A percentile compares a stretch with the other conserved stretches of the same genome.
phyloP scores from a whole-genome alignment of 1,140 invertebrate species.

The Dendrolimus kikuchii region DNA sequence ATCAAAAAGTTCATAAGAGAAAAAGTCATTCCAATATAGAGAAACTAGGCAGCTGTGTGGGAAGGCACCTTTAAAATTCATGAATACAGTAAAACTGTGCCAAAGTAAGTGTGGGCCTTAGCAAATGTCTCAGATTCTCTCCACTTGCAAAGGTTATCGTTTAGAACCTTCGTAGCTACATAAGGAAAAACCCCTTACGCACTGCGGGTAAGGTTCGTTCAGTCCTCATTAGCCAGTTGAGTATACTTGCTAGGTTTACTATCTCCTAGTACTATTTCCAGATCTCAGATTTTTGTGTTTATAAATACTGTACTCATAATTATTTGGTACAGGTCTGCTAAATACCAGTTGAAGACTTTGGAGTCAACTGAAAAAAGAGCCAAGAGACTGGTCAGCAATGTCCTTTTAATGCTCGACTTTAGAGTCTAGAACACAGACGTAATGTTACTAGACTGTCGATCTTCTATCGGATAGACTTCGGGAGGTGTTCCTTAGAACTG shows the following conservation, averaged over 20 bases:
- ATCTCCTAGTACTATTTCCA: not conserved
- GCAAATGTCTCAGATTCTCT: constrained; percentile 7
- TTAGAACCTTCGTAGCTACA: constrained; percentile 16
- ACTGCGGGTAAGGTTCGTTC: constrained; percentile 15
- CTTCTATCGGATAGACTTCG: no score
- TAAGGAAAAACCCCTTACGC: constrained; percentile 19
- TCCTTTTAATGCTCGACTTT: no score
- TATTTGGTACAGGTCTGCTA: no score
- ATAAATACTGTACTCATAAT: no score
- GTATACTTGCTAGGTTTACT: not conserved
- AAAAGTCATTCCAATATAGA: not conserved
- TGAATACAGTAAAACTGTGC: constrained; percentile 9
- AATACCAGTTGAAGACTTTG: no score
- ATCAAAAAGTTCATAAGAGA: not conserved
- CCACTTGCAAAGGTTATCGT: constrained; percentile 11
- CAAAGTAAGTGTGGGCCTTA: not conserved
- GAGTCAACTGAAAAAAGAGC: no score
- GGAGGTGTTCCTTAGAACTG: no score
- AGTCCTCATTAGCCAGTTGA: not conserved
- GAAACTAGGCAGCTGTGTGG: not conserved
- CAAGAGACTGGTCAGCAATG: no score
- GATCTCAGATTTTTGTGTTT: no score
- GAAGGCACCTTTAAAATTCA: constrained; percentile 11
- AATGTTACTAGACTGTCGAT: no score
- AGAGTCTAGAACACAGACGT: no score